Evolutionary conservation across 2,888 invertebrate genomes (phyloP).

Genomic region (Ganaspis brasiliensis): DNA sequence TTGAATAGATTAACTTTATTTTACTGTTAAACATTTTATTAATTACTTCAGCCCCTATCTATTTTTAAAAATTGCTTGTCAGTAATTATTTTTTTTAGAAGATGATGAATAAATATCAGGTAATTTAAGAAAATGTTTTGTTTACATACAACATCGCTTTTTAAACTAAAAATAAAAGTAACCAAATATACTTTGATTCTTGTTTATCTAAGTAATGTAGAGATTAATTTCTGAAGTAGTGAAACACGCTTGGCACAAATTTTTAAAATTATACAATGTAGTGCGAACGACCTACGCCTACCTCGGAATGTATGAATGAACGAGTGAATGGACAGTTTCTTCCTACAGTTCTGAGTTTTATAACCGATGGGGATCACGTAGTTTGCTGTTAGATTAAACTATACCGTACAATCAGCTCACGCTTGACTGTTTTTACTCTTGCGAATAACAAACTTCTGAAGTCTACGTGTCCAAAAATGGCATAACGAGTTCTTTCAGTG

Average conservation of each 20-base stretch:
- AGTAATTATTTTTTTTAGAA: no score
- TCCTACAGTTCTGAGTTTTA: constrained; percentile 27
- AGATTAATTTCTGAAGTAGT: constrained; percentile 1
- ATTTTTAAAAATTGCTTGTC: no score
- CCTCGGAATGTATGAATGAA: constrained; percentile 58
- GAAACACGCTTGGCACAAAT: constrained; percentile 6
- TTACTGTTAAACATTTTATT: no score
- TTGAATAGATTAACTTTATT: no score
- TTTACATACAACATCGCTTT: no score
- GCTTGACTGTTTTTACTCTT: constrained; percentile 50
- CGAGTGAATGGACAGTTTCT: constrained; percentile 48
- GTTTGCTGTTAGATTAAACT: constrained; percentile 57
- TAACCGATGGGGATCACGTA: constrained; percentile 71
- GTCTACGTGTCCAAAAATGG: constrained; percentile 71
- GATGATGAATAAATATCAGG: no score
- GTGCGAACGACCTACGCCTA: constrained; percentile 43
- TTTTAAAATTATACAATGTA: constrained; percentile 28
- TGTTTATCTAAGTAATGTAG: constrained; percentile 3
- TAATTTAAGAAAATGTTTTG: no score
- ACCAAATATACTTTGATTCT: no score
- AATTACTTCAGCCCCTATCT: no score
- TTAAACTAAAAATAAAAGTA: no score
- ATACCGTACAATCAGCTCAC: constrained; percentile 65
- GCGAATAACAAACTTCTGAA: constrained; percentile 61
- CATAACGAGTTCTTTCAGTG: constrained; percentile 63